phyloP scores from a whole-genome alignment of 1,140 invertebrate genomes.

The Saxidomus purpurata region DNA sequence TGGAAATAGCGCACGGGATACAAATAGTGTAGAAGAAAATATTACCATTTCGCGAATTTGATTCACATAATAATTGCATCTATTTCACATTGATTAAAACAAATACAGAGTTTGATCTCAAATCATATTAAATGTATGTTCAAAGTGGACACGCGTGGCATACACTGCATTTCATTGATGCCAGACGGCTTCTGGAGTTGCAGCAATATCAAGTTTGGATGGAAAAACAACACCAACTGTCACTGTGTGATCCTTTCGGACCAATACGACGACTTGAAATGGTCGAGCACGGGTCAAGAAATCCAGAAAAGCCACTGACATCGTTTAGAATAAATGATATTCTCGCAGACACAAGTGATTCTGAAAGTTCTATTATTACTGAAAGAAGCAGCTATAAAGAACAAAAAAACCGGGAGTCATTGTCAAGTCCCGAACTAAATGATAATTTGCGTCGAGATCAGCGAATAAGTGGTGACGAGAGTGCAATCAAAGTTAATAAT shows the following conservation, averaged over 20 bases:
- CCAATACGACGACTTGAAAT: constrained; percentile 21
- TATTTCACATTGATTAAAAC: not conserved
- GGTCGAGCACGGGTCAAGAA: not conserved
- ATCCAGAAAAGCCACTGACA: constrained; percentile 28
- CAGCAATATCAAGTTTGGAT: constrained; percentile 42
- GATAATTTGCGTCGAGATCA: not conserved
- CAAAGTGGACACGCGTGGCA: constrained; percentile 1
- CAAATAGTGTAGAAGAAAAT: too few relatives aligned
- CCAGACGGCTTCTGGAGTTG: constrained; percentile 34
- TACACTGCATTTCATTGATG: constrained; percentile 38
- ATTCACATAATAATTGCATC: too few relatives aligned
- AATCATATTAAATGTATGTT: constrained; percentile 27
- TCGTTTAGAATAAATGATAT: constrained; percentile 62
- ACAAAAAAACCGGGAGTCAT: too few relatives aligned
- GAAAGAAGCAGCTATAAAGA: not conserved
- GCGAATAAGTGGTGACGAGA: not conserved
- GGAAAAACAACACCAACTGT: constrained; percentile 42
- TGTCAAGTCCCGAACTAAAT: not conserved
- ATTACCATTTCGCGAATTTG: too few relatives aligned
- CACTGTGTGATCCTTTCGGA: not conserved
- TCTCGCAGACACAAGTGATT: constrained; percentile 35
- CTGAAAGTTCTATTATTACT: not conserved
- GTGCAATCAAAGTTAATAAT: not conserved
- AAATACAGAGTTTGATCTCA: not conserved
- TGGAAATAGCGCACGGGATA: too few relatives aligned